Conservation (phyloP, 2,113 vertebrate species). For the Antigone vipio region DNA sequence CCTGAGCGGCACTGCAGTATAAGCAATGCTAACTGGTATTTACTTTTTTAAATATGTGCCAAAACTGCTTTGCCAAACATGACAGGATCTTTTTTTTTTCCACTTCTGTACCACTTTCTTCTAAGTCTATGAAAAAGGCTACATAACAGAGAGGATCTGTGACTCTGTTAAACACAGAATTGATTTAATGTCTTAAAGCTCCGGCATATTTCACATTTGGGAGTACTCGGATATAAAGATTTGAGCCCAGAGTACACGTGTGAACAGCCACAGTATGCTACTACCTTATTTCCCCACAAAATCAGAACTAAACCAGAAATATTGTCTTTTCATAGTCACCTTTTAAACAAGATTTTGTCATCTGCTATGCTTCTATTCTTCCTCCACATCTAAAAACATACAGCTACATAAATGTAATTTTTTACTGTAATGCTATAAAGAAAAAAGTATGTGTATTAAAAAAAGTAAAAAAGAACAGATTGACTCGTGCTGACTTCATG, state of each 20-base stretch:
- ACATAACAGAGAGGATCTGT: background rate
- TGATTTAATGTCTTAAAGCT: background rate
- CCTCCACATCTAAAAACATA: background rate
- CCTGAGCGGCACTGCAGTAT: background rate
- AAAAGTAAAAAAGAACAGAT: background rate
- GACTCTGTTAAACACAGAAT: background rate
- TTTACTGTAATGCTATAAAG: background rate
- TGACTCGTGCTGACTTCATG: background rate
- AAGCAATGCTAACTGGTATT: background rate
- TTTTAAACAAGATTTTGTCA: background rate
- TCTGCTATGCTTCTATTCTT: background rate
- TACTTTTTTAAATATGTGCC: background rate
- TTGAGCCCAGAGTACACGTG: background rate
- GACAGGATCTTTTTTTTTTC: background rate
- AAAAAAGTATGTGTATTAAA: background rate
- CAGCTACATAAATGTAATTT: background rate
- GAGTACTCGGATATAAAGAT: background rate
- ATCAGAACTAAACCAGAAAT: background rate
- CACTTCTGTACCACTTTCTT: background rate
- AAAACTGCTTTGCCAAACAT: background rate
- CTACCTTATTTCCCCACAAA: background rate
- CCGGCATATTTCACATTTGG: background rate
- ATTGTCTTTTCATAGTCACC: background rate
- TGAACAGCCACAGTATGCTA: background rate
- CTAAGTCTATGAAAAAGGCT: background rate